phyloP scores from a whole-genome alignment of 2,797 vertebrate species.

The Melanotaenia trifasciata region DNA sequence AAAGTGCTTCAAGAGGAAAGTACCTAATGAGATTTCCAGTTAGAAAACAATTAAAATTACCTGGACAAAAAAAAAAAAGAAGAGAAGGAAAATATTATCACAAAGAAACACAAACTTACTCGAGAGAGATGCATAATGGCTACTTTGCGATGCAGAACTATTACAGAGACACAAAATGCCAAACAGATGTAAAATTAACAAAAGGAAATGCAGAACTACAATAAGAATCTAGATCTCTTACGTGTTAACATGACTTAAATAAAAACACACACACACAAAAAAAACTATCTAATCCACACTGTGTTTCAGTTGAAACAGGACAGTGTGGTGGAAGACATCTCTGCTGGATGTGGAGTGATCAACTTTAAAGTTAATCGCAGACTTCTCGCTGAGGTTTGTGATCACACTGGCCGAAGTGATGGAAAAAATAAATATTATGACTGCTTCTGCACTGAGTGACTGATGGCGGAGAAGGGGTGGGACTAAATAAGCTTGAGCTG shows the following conservation, averaged over 20 bases:
- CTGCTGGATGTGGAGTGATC: conserved; percentile 80
- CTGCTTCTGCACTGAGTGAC: not conserved
- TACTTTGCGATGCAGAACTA: not conserved
- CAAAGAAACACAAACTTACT: not conserved
- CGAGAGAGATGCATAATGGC: not conserved
- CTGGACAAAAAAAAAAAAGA: not conserved
- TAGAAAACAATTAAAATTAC: not conserved
- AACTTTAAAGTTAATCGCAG: conserved; percentile 89
- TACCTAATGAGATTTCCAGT: too few species aligned
- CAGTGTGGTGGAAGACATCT: conserved; percentile 87
- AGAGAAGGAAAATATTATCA: not conserved
- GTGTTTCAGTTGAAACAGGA: conserved; percentile 86
- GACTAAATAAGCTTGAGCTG: too few species aligned
- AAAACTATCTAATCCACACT: not conserved
- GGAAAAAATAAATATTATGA: not conserved
- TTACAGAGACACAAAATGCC: not conserved
- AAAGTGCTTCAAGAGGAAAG: too few species aligned
- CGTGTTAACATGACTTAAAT: too few species aligned
- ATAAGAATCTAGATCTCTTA: not conserved
- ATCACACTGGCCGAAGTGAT: not conserved
- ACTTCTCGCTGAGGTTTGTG: conserved; percentile 88
- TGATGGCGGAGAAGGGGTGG: too few species aligned
- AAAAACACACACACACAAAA: not conserved
- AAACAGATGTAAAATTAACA: not conserved
- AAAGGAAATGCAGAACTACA: not conserved